Percentiles rank a stretch among this genome's conserved stretches.
phyloP scores from a whole-genome alignment of 2,888 invertebrate species.

The Campaea margaritaria region DNA sequence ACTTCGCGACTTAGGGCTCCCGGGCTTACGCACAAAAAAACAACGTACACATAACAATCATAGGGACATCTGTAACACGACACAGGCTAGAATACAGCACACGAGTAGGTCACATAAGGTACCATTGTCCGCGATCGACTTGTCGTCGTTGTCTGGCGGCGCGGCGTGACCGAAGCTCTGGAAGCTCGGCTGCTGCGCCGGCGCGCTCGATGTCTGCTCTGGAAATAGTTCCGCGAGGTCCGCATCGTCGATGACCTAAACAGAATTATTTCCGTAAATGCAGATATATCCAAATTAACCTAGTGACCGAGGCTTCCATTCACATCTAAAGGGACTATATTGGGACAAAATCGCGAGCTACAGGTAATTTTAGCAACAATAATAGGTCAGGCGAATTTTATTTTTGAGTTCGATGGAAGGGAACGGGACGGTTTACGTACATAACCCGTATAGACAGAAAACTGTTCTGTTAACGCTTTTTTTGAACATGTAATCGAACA shows the following conservation, averaged over 20 bases:
- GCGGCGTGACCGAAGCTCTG: slow-evolving; percentile 77
- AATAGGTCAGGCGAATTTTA: neutral
- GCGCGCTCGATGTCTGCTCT: slow-evolving; percentile 86
- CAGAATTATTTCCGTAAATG: slow-evolving; percentile 41
- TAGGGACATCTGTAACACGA: neutral
- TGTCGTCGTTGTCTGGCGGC: slow-evolving; percentile 76
- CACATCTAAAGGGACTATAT: slow-evolving; percentile 1
- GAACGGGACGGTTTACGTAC: too few species aligned
- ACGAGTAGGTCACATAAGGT: slow-evolving; percentile 1
- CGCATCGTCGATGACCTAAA: slow-evolving; percentile 90
- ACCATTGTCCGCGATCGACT: slow-evolving; percentile 82
- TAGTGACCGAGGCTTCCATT: too few species aligned
- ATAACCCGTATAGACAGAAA: too few species aligned
- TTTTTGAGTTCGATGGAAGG: too few species aligned
- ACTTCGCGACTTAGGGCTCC: too few species aligned
- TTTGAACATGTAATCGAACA: too few species aligned
- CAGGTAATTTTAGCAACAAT: slow-evolving; percentile 24
- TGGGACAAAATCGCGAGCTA: slow-evolving; percentile 8
- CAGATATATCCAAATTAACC: neutral
- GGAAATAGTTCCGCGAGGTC: slow-evolving; percentile 92
- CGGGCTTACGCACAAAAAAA: too few species aligned
- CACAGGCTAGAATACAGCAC: too few species aligned
- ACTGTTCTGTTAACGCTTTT: too few species aligned
- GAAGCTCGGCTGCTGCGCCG: slow-evolving; percentile 86
- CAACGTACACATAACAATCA: too few species aligned